These are phyloP conservation scores for Mylabris phalerata DNA, from an alignment of 1,140 invertebrate species.

Conservation along the genomic window DNA sequence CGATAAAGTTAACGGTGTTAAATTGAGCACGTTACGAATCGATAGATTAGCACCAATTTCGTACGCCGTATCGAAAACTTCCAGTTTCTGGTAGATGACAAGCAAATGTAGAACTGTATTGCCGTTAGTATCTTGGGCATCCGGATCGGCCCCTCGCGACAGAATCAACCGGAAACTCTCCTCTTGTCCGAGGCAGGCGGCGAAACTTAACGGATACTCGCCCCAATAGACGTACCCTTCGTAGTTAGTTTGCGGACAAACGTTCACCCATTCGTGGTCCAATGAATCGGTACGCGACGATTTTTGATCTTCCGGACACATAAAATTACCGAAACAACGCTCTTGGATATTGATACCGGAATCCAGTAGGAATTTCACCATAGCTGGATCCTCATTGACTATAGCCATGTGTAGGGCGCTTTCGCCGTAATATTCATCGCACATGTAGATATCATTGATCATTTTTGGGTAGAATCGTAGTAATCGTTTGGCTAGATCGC, in stretches of 20 bases:
- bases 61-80: constrained; percentile 91
- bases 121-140: constrained; percentile 94
- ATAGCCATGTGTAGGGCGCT: constrained; percentile 94
- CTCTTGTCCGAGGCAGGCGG: constrained; percentile 93
- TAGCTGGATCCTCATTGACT: constrained; percentile 94
- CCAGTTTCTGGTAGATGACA: constrained; percentile 90
- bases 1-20: constrained; percentile 89
- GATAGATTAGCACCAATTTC: constrained; percentile 82
- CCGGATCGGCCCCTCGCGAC: constrained; percentile 89
- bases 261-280: constrained; percentile 88
- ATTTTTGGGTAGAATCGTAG: constrained; percentile 89
- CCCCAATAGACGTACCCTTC: constrained; percentile 98
- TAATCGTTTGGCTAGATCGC: constrained; percentile 87
- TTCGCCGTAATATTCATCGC: constrained; percentile 95
- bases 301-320: constrained; percentile 97
- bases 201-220: constrained; percentile 93
- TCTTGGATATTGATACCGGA: constrained; percentile 86
- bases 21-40: constrained; percentile 76
- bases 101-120: constrained; percentile 96
- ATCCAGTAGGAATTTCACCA: constrained; percentile 94
- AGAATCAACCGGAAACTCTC: constrained; percentile 93
- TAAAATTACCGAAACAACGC: constrained; percentile 90
- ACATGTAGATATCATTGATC: constrained; percentile 92
- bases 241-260: constrained; percentile 84
- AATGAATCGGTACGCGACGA: constrained; percentile 75